Base-by-base conservation (phyloP, 2,113 vertebrate genomes). In the Amphilophus citrinellus region DNA sequence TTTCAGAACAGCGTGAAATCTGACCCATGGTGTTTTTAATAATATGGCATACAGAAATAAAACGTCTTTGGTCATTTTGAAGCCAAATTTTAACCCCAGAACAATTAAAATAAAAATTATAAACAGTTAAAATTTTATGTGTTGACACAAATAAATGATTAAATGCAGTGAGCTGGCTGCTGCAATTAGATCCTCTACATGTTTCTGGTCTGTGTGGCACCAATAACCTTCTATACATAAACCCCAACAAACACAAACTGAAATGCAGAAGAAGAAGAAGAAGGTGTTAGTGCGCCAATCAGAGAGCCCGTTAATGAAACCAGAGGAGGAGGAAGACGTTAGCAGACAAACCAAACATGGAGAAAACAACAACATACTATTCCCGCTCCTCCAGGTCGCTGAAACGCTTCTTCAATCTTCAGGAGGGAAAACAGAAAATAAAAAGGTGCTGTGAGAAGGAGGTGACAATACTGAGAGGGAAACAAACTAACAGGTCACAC, bases 291-390 rank as follows among this genome's bases (percentile, higher is more conserved):
- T 81, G 61, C 35, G 83, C 84, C 84, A 86, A 61, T 88, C 81
- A 91, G 84, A 62, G 50, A 61, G 84, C 66, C 83, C 60, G 84
- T 90, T 86, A 88, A 76, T 88, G 22, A 59, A 82, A 56, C 32
- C 79, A 58, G 73, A 80, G 15, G 42, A 80, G 15, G 42, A 78
- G 35, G 85, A 60, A 11, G 85, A 57, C 13, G 80, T 83, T 79
- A 92, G 71, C 4, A 15, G 30, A 78, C 62, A 86, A 82, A 76
- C 20, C 47, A 76, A 85, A 91, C 80, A 83, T 20, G 62, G 79
- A 76, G 35, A 79, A 88, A 61, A 27, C 44, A 68, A 58, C 20
- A 53, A 95, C 97, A 92, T 99, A 99, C 98, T 99, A 98, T 97
- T 98, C 97, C 92, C 95, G 96, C 77, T 98, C 97, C 93, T 97